These are phyloP conservation scores for Tychaedon coryphoeus DNA, from an alignment of 2,113 vertebrate species.

Conservation along the genomic window DNA sequence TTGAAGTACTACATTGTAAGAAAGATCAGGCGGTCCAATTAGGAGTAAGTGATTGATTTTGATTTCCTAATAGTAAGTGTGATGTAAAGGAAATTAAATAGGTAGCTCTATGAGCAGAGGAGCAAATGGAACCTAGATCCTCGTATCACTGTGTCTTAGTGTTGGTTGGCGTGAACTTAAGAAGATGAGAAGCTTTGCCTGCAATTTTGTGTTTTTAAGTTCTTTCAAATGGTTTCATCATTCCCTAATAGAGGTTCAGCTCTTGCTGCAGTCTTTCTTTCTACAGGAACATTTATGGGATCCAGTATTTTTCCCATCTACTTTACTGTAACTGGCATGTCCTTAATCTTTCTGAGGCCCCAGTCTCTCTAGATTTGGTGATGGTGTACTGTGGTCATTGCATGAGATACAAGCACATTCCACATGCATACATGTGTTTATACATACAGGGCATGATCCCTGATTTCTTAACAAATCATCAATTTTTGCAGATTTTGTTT, in stretches of 20 bases:
- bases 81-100: not conserved
- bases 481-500: not conserved
- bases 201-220: not conserved
- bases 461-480: not conserved
- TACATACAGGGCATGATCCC: not conserved
- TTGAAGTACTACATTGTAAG: not conserved
- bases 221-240: not conserved
- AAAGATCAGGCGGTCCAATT: not conserved
- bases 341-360: not conserved
- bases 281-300: not conserved
- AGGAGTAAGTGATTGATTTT: not conserved
- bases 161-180: not conserved
- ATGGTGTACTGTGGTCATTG: not conserved
- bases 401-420: not conserved
- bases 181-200: not conserved
- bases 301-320: not conserved
- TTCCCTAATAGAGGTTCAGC: not conserved
- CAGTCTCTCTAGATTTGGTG: not conserved
- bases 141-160: not conserved
- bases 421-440: not conserved
- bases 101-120: not conserved
- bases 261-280: not conserved
- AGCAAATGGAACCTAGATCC: not conserved
- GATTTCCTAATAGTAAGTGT: not conserved
- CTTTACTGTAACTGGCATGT: not conserved